These are phyloP conservation scores for Chaetodon trifascialis DNA, from an alignment of 2,113 vertebrate species.

Conservation along the genomic window DNA sequence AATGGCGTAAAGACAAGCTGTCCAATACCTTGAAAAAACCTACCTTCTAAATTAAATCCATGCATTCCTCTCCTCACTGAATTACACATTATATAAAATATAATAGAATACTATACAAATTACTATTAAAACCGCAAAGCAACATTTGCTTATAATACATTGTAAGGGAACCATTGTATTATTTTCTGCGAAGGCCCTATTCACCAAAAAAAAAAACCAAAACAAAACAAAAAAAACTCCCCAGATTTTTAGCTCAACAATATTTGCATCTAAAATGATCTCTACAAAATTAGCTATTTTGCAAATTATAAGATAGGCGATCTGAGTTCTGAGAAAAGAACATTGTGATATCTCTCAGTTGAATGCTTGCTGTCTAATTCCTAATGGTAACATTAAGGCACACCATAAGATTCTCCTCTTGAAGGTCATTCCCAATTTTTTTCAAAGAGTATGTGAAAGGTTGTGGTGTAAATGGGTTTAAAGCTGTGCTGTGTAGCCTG, in stretches of 20 bases:
- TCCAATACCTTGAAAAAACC: not conserved
- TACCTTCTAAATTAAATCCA: not conserved
- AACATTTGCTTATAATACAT: not conserved
- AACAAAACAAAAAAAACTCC: too few species aligned
- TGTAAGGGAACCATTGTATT: not conserved
- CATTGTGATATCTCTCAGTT: not conserved
- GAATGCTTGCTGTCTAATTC: too few species aligned
- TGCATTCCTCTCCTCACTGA: not conserved
- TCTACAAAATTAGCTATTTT: not conserved
- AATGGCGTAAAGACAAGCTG: not conserved
- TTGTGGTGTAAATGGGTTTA: slow-evolving; percentile 65
- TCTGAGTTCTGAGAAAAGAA: not conserved
- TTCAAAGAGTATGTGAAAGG: slow-evolving; percentile 67
- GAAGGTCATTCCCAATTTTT: slow-evolving; percentile 81
- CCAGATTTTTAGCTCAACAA: not conserved
- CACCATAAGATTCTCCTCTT: not conserved
- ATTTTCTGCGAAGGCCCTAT: not conserved
- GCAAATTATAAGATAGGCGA: not conserved
- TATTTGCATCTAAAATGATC: not conserved
- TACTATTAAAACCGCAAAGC: not conserved
- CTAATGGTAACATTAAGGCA: not conserved
- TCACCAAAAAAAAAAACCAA: not conserved
- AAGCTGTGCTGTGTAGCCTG: slow-evolving; percentile 59
- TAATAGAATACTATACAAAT: not conserved
- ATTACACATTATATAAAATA: not conserved